Percentiles rank a stretch among this genome's conserved stretches.
phyloP scores from a whole-genome alignment of 2,113 vertebrate genomes.

The Zingel zingel region DNA sequence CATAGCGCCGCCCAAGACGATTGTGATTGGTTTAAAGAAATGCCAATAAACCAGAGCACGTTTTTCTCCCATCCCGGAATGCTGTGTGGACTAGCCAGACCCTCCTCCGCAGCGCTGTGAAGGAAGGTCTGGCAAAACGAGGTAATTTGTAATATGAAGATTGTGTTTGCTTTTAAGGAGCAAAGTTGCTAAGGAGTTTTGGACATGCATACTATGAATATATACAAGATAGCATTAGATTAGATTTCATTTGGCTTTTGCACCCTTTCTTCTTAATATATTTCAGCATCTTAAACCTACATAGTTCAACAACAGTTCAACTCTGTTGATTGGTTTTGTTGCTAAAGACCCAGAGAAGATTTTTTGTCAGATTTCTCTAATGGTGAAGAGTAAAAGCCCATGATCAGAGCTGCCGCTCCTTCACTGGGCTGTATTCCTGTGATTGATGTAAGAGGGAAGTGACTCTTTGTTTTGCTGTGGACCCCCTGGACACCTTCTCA shows the following conservation, averaged over 20 bases:
- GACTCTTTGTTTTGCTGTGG: slow-evolving; percentile 1
- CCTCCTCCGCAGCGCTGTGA: too few relatives aligned
- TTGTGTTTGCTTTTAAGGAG: too few relatives aligned
- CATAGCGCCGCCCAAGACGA: too few relatives aligned
- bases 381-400: background rate
- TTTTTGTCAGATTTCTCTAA: background rate
- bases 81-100: too few relatives aligned
- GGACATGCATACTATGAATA: background rate
- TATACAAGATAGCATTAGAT: background rate
- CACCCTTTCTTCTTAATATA: background rate
- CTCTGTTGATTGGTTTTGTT: background rate
- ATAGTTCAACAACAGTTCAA: too few relatives aligned
- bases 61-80: too few relatives aligned
- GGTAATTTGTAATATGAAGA: too few relatives aligned
- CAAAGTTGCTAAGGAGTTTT: background rate
- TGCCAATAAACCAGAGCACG: too few relatives aligned
- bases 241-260: background rate
- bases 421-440: background rate
- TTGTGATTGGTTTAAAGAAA: too few relatives aligned
- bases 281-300: background rate
- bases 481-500: background rate
- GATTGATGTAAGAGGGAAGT: background rate
- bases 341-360: background rate
- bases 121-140: too few relatives aligned
- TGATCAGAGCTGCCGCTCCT: background rate